Conservation (phyloP, 2,113 vertebrate genomes). For the Nothoprocta pentlandii region DNA sequence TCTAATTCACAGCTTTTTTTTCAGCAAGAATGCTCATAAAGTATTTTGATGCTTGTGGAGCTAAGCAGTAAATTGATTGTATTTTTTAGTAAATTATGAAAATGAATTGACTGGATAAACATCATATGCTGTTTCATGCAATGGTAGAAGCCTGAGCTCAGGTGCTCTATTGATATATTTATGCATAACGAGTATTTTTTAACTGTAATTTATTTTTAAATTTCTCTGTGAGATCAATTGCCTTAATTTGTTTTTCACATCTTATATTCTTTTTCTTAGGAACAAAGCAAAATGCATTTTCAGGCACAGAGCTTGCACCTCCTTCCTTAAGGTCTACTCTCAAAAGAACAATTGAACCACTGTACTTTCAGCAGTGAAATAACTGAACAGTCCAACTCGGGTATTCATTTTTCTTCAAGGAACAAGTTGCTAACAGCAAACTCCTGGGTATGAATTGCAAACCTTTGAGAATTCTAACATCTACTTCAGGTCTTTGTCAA, state of each 20-base stretch:
- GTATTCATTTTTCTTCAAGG: conserved; percentile 10
- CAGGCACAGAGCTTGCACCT: background rate
- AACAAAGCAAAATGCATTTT: background rate
- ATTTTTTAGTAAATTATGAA: conserved; percentile 1
- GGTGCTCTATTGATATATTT: background rate
- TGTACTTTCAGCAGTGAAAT: background rate
- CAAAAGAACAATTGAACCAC: background rate
- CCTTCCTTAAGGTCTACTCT: background rate
- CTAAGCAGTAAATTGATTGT: background rate
- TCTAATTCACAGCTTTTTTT: background rate
- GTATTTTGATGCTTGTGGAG: background rate
- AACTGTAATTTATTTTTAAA: background rate
- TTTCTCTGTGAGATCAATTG: background rate
- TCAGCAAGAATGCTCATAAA: background rate
- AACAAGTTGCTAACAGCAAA: background rate
- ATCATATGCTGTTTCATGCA: background rate
- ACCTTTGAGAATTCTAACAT: conserved; percentile 5
- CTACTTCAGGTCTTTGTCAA: conserved; percentile 8
- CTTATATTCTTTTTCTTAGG: background rate
- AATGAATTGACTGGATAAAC: background rate
- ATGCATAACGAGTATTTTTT: background rate
- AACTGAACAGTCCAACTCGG: background rate
- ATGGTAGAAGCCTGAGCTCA: background rate
- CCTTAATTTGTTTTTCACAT: background rate
- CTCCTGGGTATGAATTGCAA: background rate